These are phyloP conservation scores for Danio rerio DNA, from an alignment of 2,113 vertebrate species.

Conservation along the genomic window DNA sequence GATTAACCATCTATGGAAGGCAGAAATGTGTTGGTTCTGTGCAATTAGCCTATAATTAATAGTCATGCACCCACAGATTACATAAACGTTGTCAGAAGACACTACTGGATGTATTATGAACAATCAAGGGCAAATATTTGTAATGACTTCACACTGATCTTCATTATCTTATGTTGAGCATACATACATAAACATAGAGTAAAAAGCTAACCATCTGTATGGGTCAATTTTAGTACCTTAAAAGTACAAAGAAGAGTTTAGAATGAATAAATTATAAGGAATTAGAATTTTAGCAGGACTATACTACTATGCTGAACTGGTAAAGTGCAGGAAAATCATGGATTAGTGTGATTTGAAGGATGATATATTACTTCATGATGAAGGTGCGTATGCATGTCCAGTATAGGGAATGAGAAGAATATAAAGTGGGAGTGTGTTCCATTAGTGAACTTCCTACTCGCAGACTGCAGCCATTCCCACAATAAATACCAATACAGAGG, in stretches of 20 bases:
- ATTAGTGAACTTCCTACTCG: not conserved
- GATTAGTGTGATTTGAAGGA: slow-evolving; percentile 36
- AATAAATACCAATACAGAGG: slow-evolving; percentile 36
- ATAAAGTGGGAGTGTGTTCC: not conserved
- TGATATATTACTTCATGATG: slow-evolving; percentile 1
- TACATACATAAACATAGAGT: too few species aligned
- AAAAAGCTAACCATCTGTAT: too few species aligned
- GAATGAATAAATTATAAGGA: not conserved
- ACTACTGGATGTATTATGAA: too few species aligned
- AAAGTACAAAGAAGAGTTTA: not conserved
- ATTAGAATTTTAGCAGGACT: not conserved
- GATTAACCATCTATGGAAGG: too few species aligned
- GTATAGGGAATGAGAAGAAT: slow-evolving; percentile 20
- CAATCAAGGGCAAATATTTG: too few species aligned
- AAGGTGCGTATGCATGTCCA: not conserved
- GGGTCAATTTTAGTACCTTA: too few species aligned
- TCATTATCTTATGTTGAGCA: too few species aligned
- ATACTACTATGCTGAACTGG: not conserved
- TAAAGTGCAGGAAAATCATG: slow-evolving; percentile 27
- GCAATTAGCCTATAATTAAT: too few species aligned
- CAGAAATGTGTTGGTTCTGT: too few species aligned
- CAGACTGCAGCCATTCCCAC: not conserved
- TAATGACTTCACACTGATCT: too few species aligned
- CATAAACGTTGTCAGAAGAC: too few species aligned
- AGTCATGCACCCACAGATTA: too few species aligned